Evolutionary conservation across 2,113 vertebrate species (phyloP).

Genomic region (Dissostichus mawsoni): DNA sequence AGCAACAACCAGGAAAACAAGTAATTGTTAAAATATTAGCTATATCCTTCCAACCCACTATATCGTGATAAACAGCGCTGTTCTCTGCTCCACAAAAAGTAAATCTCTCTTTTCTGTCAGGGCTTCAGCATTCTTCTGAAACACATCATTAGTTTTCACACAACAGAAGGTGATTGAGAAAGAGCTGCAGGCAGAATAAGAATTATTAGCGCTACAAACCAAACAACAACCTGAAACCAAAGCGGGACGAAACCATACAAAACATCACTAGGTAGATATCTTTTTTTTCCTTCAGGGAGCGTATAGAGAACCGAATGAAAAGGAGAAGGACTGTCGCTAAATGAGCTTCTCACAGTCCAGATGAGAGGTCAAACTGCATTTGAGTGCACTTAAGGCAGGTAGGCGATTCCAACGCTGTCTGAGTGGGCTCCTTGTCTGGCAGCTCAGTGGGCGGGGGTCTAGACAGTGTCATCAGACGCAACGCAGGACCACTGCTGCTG

Average conservation of each 20-base stretch:
- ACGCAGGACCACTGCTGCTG: conserved; percentile 54
- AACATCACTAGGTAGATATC: conserved; percentile 74
- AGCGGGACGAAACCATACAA: conserved; percentile 75
- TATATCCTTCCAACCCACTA: conserved; percentile 69
- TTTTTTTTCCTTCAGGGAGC: conserved; percentile 51
- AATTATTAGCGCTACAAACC: conserved; percentile 70
- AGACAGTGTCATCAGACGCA: conserved; percentile 39
- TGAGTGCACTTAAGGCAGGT: conserved; percentile 84
- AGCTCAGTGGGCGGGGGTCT: conserved; percentile 15
- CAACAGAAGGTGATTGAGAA: conserved; percentile 65
- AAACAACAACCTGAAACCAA: conserved; percentile 74
- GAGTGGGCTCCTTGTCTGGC: conserved; percentile 52
- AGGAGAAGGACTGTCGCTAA: conserved; percentile 46
- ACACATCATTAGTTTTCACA: conserved; percentile 59
- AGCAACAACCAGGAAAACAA: conserved; percentile 66
- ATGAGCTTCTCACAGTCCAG: conserved; percentile 67
- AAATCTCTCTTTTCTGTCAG: conserved; percentile 43
- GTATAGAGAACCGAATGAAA: conserved; percentile 55
- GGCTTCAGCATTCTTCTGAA: conserved; percentile 41
- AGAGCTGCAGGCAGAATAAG: conserved; percentile 69
- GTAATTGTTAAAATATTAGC: conserved; percentile 74
- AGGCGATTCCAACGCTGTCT: conserved; percentile 71
- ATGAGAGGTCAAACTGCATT: conserved; percentile 79
- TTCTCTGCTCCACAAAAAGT: conserved; percentile 47
- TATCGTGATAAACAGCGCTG: conserved; percentile 41